Conservation (phyloP, 2,797 vertebrate species). For the Siniperca undulata region DNA sequence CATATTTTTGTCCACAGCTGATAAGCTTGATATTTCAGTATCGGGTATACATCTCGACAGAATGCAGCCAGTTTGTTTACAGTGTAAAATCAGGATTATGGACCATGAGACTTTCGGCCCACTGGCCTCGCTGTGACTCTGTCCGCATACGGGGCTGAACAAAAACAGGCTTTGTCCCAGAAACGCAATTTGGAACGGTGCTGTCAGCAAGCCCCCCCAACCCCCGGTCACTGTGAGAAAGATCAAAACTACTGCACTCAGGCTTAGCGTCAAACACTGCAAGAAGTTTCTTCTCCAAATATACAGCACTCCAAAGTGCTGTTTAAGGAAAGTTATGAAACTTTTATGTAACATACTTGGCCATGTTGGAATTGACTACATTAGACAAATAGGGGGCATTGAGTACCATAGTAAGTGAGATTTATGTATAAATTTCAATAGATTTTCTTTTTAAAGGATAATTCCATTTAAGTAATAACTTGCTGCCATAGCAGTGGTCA, state of each 20-base stretch:
- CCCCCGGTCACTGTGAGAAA: conserved; percentile 42
- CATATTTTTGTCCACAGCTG: conserved; percentile 12
- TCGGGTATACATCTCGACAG: conserved; percentile 33
- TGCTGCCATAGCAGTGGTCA: too few species aligned
- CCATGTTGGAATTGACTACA: background rate
- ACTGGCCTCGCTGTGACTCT: conserved; percentile 72
- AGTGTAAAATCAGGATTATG: conserved; percentile 73
- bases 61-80: conserved; percentile 62
- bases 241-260: conserved; percentile 60
- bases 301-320: conserved; percentile 9
- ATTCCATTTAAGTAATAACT: too few species aligned
- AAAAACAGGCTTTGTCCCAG: conserved; percentile 73
- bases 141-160: conserved; percentile 56
- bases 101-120: conserved; percentile 57
- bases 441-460: background rate
- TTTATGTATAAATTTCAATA: too few species aligned
- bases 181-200: conserved; percentile 67
- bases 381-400: background rate
- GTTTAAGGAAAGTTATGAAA: conserved; percentile 23
- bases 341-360: conserved; percentile 19
- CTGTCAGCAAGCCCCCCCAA: conserved; percentile 10
- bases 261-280: conserved; percentile 31
- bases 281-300: conserved; percentile 14
- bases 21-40: conserved; percentile 44
- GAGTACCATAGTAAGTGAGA: background rate